These are phyloP conservation scores for Trichoplax adhaerens DNA, from an alignment of 37 sponge, comb jelly and placozoan genomes.

Conservation along the genomic window DNA sequence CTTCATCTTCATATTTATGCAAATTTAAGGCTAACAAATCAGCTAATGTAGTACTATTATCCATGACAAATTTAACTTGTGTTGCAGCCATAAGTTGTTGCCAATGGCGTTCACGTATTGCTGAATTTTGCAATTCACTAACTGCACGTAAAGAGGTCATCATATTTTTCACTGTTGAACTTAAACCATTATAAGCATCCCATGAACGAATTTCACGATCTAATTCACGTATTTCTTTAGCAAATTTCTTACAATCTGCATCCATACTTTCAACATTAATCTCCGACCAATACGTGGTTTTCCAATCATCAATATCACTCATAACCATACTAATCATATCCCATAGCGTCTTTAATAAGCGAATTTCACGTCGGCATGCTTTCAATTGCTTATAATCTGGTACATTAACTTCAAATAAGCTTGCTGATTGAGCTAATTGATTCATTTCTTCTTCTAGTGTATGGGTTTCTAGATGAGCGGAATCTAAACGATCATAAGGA, in stretches of 20 bases:
- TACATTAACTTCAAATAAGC: slow-evolving; percentile 88
- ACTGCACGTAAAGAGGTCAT: slow-evolving; percentile 94
- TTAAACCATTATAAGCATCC: slow-evolving; percentile 81
- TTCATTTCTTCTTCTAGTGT: slow-evolving; percentile 48
- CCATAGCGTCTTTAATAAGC: slow-evolving; percentile 70
- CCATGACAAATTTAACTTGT: slow-evolving; percentile 94
- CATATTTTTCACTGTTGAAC: slow-evolving; percentile 95
- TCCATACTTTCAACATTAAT: slow-evolving; percentile 98
- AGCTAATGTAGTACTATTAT: slow-evolving; percentile 73
- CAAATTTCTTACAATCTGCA: slow-evolving; percentile 90
- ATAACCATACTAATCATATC: slow-evolving; percentile 68
- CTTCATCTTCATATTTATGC: slow-evolving; percentile 98
- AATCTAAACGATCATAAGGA: slow-evolving; percentile 61
- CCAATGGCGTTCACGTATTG: slow-evolving; percentile 98
- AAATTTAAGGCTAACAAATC: slow-evolving; percentile 90
- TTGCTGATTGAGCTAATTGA: slow-evolving; percentile 45
- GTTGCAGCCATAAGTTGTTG: slow-evolving; percentile 97
- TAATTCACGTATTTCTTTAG: slow-evolving; percentile 84
- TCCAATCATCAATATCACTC: slow-evolving; percentile 90
- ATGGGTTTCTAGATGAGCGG: slow-evolving; percentile 15
- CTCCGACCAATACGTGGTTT: slow-evolving; percentile 80
- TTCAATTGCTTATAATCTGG: slow-evolving; percentile 97
- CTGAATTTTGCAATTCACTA: slow-evolving; percentile 92
- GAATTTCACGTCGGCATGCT: slow-evolving; percentile 56
- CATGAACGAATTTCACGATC: slow-evolving; percentile 98